Evolutionary conservation across 1,140 invertebrate species (phyloP).

Genomic region (Onthophagus taurus): DNA sequence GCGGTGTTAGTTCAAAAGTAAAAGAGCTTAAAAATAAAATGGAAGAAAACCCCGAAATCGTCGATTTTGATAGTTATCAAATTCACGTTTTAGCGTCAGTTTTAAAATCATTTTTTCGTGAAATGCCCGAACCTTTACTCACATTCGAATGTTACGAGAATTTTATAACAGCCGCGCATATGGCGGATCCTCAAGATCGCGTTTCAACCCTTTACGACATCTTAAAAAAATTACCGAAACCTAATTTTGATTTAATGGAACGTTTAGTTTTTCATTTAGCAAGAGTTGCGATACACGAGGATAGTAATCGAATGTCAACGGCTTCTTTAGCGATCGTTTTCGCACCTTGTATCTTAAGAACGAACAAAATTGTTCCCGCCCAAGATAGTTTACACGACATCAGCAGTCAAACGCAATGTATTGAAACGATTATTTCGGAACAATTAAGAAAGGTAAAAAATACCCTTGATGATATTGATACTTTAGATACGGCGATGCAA

Average conservation of each 20-base stretch:
- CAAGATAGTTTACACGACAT: constrained; percentile 83
- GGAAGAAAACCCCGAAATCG: constrained; percentile 61
- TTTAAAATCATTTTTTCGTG: constrained; percentile 85
- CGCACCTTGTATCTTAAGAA: constrained; percentile 85
- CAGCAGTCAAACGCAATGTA: constrained; percentile 68
- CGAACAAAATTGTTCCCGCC: constrained; percentile 74
- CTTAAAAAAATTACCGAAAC: constrained; percentile 79
- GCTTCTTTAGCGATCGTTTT: constrained; percentile 90
- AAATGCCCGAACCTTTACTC: constrained; percentile 86
- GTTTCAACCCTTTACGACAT: constrained; percentile 77
- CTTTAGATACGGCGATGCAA: constrained; percentile 71
- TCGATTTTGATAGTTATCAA: constrained; percentile 59
- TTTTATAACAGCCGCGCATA: constrained; percentile 76
- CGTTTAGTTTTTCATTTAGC: constrained; percentile 89
- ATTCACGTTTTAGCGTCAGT: constrained; percentile 87
- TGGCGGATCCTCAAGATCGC: constrained; percentile 72
- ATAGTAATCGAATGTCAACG: constrained; percentile 85
- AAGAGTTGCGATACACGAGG: constrained; percentile 75
- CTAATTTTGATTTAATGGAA: constrained; percentile 87
- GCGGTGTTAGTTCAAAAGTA: constrained; percentile 74
- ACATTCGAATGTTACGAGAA: constrained; percentile 93
- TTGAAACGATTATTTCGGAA: constrained; percentile 80
- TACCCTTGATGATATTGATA: constrained; percentile 81
- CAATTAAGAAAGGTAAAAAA: constrained; percentile 40
- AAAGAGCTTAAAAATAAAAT: constrained; percentile 62